Percentiles rank a stretch among this genome's conserved stretches.
Evolutionary conservation across 2,113 vertebrate species (phyloP).

Genomic region (Heterochromis multidens): DNA sequence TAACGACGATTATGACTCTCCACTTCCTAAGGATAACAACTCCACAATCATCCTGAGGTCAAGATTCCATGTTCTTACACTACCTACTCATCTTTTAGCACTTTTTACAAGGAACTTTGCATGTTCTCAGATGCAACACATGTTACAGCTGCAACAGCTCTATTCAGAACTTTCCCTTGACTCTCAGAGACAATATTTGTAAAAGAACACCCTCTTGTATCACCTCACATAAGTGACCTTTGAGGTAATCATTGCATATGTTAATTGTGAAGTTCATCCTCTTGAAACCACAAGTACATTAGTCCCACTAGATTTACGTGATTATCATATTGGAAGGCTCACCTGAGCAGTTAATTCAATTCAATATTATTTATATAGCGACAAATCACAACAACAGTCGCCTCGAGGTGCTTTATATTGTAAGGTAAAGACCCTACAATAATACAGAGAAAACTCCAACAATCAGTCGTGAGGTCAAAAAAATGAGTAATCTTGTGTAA

Average conservation of each 20-base stretch:
- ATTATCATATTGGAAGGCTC: background rate
- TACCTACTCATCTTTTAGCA: background rate
- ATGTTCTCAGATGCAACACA: background rate
- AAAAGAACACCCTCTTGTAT: background rate
- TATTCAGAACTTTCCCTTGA: background rate
- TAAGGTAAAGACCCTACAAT: no score
- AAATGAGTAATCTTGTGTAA: background rate
- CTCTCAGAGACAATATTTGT: background rate
- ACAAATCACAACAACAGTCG: no score
- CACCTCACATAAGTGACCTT: no score
- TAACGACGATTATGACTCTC: no score
- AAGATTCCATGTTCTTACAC: background rate
- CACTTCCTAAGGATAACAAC: background rate
- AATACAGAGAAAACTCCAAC: no score
- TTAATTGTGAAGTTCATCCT: background rate
- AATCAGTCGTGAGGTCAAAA: no score
- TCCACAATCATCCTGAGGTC: background rate
- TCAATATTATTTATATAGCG: no score
- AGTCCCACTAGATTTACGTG: background rate
- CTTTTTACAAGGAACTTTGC: background rate
- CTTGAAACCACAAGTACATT: background rate
- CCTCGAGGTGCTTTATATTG: no score
- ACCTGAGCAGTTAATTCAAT: no score
- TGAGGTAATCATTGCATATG: background rate
- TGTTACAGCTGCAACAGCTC: background rate